phyloP scores from a whole-genome alignment of 2,797 vertebrate species.

The Phoebastria nigripes region DNA sequence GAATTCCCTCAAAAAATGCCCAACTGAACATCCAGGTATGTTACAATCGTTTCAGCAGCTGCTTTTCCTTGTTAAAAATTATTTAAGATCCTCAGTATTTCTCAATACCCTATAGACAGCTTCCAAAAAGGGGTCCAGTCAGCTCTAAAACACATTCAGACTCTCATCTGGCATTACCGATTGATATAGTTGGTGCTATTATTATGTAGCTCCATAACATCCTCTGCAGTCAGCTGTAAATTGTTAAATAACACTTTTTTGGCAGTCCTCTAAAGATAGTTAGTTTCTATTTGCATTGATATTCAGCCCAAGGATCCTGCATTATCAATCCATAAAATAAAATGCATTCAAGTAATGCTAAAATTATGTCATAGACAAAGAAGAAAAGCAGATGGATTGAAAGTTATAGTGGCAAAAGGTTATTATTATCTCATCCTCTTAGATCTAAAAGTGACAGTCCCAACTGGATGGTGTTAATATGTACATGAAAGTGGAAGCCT shows the following conservation, averaged over 20 bases:
- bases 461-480: background rate
- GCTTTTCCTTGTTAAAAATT: background rate
- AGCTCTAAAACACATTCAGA: background rate
- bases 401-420: constrained; percentile 42
- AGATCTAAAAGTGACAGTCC: background rate
- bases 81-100: background rate
- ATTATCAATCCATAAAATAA: constrained; percentile 46
- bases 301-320: constrained; percentile 32
- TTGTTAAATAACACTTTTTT: constrained; percentile 52
- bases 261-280: constrained; percentile 33
- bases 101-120: background rate
- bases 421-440: constrained; percentile 59
- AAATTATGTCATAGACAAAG: constrained; percentile 29
- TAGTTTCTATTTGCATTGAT: constrained; percentile 29
- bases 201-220: constrained; percentile 10
- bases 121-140: background rate
- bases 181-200: background rate
- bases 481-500: background rate
- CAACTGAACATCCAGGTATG: background rate
- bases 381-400: constrained; percentile 46
- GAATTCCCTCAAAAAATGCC: background rate
- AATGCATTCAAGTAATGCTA: constrained; percentile 38
- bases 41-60: background rate
- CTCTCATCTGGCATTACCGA: background rate
- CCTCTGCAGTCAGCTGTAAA: constrained; percentile 48